Conservation (phyloP, 2,113 vertebrate genomes). For the Aspiorhynchus laticeps region DNA sequence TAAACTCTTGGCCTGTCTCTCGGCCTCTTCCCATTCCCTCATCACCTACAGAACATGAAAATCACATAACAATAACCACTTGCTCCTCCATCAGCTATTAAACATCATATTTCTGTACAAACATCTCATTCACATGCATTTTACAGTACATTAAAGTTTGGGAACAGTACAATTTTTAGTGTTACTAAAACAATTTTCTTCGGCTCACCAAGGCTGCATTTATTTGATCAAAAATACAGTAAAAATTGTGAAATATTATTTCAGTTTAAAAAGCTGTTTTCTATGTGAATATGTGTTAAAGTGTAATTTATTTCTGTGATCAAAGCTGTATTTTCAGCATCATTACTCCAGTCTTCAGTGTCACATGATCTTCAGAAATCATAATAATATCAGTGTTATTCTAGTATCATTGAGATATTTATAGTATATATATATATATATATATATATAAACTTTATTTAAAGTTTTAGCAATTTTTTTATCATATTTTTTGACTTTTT, state of each 20-base stretch:
- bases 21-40: conserved; percentile 98
- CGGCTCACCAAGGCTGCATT: not conserved
- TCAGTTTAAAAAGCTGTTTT: too few relatives aligned
- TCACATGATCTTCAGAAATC: not conserved
- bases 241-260: not conserved
- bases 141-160: not conserved
- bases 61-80: not conserved
- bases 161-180: not conserved
- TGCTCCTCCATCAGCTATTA: not conserved
- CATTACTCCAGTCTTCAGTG: not conserved
- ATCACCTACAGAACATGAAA: conserved; percentile 82
- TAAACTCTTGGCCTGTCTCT: conserved; percentile 93
- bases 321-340: not conserved
- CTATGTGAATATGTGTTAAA: not conserved
- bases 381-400: not conserved
- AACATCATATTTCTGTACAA: not conserved
- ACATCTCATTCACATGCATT: not conserved
- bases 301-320: not conserved
- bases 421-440: too few relatives aligned
- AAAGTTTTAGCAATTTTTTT: too few relatives aligned
- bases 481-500: too few relatives aligned
- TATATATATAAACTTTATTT: too few relatives aligned
- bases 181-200: not conserved
- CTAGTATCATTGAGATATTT: too few relatives aligned
- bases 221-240: not conserved